A percentile compares a stretch with the other conserved stretches of the same genome.
Evolutionary conservation across 92 coral and sea anemone genomes (phyloP).

Genomic region (Diadumene lineata): DNA sequence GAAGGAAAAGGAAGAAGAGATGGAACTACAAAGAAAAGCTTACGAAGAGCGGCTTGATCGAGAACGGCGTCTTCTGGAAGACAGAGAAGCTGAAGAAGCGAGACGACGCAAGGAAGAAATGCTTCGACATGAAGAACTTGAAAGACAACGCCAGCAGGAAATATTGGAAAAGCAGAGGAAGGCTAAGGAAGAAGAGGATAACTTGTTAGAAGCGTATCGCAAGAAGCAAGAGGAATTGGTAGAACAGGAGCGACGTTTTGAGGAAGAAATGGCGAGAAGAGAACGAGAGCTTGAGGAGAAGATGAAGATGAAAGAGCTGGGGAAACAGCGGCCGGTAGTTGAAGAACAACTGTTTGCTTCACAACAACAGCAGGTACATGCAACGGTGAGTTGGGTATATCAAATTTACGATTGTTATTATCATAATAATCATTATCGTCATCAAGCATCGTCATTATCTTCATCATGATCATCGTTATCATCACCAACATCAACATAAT

Average conservation of each 20-base stretch:
- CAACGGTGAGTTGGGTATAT: conserved; percentile 10
- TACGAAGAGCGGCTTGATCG: conserved; percentile 71
- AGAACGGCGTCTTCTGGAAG: conserved; percentile 53
- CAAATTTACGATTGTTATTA: background rate
- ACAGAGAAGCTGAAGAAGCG: conserved; percentile 65
- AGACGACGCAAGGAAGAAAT: conserved; percentile 55
- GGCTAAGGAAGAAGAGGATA: conserved; percentile 85
- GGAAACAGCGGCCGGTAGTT: conserved; percentile 48
- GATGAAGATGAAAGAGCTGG: conserved; percentile 42
- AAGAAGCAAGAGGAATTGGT: conserved; percentile 83
- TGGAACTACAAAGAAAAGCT: conserved; percentile 60
- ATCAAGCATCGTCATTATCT: background rate
- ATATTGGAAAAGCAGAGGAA: conserved; percentile 55
- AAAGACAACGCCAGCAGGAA: conserved; percentile 42
- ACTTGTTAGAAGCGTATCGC: conserved; percentile 88
- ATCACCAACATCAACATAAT: background rate
- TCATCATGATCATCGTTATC: background rate
- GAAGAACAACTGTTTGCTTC: conserved; percentile 38
- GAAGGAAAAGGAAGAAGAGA: conserved; percentile 76
- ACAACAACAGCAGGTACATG: conserved; percentile 45
- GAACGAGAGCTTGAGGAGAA: conserved; percentile 84
- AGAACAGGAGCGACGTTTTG: conserved; percentile 87
- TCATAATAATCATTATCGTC: background rate
- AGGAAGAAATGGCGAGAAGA: conserved; percentile 81
- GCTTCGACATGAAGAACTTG: conserved; percentile 39